phyloP scores from a whole-genome alignment of 2,797 vertebrate species.

The Lagodon rhomboides region DNA sequence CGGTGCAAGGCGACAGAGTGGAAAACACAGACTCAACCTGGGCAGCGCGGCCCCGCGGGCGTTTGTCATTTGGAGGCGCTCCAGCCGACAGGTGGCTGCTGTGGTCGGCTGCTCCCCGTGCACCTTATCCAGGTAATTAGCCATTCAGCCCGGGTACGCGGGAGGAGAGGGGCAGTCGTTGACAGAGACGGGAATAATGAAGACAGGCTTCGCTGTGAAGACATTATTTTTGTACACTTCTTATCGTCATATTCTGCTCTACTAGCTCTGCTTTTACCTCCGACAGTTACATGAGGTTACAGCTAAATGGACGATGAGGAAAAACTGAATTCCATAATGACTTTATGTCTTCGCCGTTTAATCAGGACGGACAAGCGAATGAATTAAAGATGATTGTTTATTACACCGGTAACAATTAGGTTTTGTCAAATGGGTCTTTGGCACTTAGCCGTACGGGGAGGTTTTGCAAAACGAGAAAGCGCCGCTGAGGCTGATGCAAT shows the following conservation, averaged over 20 bases:
- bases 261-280: neutral
- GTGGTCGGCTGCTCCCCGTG: slow-evolving; percentile 67
- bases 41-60: slow-evolving; percentile 71
- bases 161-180: slow-evolving; percentile 59
- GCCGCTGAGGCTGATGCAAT: no score
- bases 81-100: slow-evolving; percentile 79
- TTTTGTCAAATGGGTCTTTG: no score
- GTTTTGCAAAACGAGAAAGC: no score
- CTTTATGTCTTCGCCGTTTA: neutral
- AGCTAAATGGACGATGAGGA: neutral
- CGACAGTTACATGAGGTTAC: neutral
- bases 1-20: slow-evolving; percentile 77
- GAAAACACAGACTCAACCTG: slow-evolving; percentile 78
- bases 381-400: no score
- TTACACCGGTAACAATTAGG: no score
- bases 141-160: slow-evolving; percentile 66
- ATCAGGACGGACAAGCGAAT: no score
- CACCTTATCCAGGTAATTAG: slow-evolving; percentile 79
- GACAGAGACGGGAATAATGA: slow-evolving; percentile 68
- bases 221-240: slow-evolving; percentile 48
- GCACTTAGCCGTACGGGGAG: no score
- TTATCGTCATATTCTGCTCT: slow-evolving; percentile 26
- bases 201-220: slow-evolving; percentile 56
- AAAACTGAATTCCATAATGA: neutral
- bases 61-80: slow-evolving; percentile 80